These are phyloP conservation scores for Danionella cerebrum DNA, from an alignment of 2,113 vertebrate genomes.

Conservation along the genomic window DNA sequence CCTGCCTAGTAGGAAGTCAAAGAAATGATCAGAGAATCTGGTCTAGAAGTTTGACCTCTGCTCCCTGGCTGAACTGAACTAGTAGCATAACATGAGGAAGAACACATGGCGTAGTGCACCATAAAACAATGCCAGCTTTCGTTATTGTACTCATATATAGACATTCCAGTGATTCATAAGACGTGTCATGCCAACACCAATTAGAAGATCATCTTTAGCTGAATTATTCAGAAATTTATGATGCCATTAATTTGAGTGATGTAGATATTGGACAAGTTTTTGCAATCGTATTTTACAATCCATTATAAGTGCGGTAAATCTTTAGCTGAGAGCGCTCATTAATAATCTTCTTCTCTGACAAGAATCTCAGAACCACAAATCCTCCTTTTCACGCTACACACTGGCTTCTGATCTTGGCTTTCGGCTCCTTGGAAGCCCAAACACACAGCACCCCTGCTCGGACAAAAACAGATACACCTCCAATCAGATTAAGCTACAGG, in stretches of 20 bases:
- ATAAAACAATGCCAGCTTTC: conserved; percentile 18
- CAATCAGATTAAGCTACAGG: conserved; percentile 49
- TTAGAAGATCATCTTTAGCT: not conserved
- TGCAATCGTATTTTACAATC: not conserved
- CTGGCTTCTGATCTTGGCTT: conserved; percentile 14
- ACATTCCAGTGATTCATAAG: not conserved
- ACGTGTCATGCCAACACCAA: not conserved
- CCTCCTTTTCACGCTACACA: conserved; percentile 13
- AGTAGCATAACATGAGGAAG: conserved; percentile 38
- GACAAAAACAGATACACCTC: conserved; percentile 34
- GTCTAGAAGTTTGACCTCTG: conserved; percentile 37
- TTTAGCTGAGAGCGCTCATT: not conserved
- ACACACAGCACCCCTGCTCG: conserved; percentile 25
- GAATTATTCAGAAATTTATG: not conserved
- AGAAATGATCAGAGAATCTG: conserved; percentile 31
- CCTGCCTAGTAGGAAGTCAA: not conserved
- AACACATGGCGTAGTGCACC: conserved; percentile 28
- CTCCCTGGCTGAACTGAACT: conserved; percentile 30
- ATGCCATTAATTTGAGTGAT: conserved; percentile 14
- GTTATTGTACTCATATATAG: not conserved
- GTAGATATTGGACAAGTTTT: not conserved
- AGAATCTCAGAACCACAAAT: not conserved
- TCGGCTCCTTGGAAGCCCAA: conserved; percentile 27
- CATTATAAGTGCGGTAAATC: not conserved
- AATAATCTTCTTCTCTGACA: not conserved